Percentiles rank a stretch among this genome's conserved stretches.
These are phyloP conservation scores for Bucorvus abyssinicus DNA, from an alignment of 2,797 vertebrate species.

Conservation along the genomic window DNA sequence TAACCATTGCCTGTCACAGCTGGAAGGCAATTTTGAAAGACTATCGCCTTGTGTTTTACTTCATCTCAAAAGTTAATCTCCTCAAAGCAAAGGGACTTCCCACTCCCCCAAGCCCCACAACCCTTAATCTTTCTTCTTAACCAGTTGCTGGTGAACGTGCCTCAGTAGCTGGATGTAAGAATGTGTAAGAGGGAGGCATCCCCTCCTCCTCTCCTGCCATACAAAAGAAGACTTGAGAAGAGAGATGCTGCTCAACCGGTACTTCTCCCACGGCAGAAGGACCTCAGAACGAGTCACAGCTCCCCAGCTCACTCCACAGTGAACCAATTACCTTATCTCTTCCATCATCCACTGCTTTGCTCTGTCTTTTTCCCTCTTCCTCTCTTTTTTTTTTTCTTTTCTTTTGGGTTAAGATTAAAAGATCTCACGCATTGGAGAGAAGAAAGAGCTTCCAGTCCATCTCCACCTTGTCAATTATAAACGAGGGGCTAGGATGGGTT, in stretches of 20 bases:
- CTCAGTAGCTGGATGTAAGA: neutral
- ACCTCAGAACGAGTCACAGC: neutral
- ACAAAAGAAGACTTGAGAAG: constrained; percentile 24
- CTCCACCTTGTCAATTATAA: constrained; percentile 59
- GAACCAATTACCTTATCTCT: neutral
- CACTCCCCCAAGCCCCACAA: neutral
- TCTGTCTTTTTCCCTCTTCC: neutral
- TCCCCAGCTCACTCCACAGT: neutral
- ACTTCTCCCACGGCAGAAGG: neutral
- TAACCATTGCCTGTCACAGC: constrained; percentile 56
- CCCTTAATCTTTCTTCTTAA: constrained; percentile 32
- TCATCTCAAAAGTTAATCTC: constrained; percentile 66
- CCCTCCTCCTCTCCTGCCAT: neutral
- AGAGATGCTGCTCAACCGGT: neutral
- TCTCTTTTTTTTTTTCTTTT: too few species aligned
- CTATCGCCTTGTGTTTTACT: constrained; percentile 62
- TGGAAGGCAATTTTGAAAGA: constrained; percentile 70
- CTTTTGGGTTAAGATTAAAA: constrained; percentile 43
- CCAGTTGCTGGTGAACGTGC: constrained; percentile 2
- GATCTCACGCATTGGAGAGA: constrained; percentile 2
- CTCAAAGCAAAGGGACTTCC: constrained; percentile 62
- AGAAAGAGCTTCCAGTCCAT: constrained; percentile 57
- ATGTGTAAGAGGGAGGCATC: neutral
- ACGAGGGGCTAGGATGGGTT: neutral
- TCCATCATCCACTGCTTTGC: neutral